phyloP scores from a whole-genome alignment of 2,888 invertebrate species.

The Morpho helenor region DNA sequence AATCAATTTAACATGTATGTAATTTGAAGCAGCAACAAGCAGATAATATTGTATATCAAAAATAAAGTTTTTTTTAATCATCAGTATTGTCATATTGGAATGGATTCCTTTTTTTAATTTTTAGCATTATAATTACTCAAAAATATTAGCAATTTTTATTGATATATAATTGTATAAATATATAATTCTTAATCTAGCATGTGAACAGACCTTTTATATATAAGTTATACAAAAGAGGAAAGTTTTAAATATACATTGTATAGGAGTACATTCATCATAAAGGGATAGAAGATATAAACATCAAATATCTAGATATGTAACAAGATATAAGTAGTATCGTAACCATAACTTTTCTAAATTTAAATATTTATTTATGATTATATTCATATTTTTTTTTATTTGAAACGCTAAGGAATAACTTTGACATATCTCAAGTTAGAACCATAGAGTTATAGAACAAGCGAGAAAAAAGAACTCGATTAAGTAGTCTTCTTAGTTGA shows the following conservation, averaged over 20 bases:
- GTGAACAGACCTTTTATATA: constrained; percentile 35
- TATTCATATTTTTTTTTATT: neutral
- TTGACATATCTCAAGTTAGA: neutral
- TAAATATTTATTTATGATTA: neutral
- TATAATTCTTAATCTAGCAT: constrained; percentile 9
- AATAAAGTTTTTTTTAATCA: too few relatives aligned
- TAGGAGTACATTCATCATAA: constrained; percentile 46
- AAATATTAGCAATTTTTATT: too few relatives aligned
- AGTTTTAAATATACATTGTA: constrained; percentile 37
- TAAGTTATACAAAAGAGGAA: constrained; percentile 46
- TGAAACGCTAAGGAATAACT: constrained; percentile 4
- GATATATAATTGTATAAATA: neutral
- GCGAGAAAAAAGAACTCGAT: too few relatives aligned
- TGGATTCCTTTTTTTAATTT: too few relatives aligned
- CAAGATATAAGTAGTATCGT: constrained; percentile 16
- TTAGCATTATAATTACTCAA: too few relatives aligned
- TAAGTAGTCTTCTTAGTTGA: too few relatives aligned
- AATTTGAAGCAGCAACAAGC: too few relatives aligned
- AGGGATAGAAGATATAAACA: constrained; percentile 46
- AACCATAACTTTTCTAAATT: constrained; percentile 2
- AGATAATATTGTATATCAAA: too few relatives aligned
- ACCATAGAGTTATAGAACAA: too few relatives aligned
- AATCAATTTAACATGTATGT: too few relatives aligned
- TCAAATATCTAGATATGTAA: constrained; percentile 32
- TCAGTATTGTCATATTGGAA: too few relatives aligned